phyloP scores from a whole-genome alignment of 1,140 invertebrate species.

The Nasonia vitripennis region DNA sequence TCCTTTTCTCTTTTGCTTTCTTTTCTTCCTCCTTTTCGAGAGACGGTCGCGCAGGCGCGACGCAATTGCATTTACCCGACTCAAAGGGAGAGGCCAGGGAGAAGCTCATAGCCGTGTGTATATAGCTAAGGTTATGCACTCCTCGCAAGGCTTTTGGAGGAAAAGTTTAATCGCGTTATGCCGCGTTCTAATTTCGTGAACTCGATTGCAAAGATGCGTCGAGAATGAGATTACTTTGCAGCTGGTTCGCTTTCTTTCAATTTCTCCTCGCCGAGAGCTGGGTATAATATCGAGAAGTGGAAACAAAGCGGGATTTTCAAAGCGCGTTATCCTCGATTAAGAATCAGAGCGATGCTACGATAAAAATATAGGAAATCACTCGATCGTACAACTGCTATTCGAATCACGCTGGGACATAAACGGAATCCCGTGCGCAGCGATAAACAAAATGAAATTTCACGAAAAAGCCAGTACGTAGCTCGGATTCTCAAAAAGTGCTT shows the following conservation, averaged over 20 bases:
- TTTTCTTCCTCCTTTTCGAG: not conserved
- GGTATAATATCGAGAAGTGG: too few species aligned
- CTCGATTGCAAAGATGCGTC: constrained; percentile 2
- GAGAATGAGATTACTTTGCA: constrained; percentile 13
- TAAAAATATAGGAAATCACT: not conserved
- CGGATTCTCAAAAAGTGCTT: constrained; percentile 23
- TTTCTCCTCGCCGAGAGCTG: too few species aligned
- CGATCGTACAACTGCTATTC: not conserved
- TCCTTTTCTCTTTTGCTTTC: not conserved
- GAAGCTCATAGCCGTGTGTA: not conserved
- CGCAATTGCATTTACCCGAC: constrained; percentile 19
- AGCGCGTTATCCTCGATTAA: too few species aligned
- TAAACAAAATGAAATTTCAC: constrained; percentile 12
- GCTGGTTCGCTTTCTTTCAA: too few species aligned
- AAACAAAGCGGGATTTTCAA: too few species aligned
- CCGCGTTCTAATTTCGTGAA: not conserved
- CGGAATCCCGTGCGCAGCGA: not conserved
- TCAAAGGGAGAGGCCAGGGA: constrained; percentile 7
- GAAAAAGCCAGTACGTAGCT: not conserved
- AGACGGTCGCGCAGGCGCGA: not conserved
- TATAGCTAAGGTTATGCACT: not conserved
- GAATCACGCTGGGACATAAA: not conserved
- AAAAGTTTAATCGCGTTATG: constrained; percentile 34
- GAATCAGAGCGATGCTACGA: too few species aligned
- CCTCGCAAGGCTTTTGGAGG: not conserved